Percentiles rank a stretch among this genome's conserved stretches.
Conservation (phyloP, 1,140 invertebrate species). For the Orussus abietinus region DNA sequence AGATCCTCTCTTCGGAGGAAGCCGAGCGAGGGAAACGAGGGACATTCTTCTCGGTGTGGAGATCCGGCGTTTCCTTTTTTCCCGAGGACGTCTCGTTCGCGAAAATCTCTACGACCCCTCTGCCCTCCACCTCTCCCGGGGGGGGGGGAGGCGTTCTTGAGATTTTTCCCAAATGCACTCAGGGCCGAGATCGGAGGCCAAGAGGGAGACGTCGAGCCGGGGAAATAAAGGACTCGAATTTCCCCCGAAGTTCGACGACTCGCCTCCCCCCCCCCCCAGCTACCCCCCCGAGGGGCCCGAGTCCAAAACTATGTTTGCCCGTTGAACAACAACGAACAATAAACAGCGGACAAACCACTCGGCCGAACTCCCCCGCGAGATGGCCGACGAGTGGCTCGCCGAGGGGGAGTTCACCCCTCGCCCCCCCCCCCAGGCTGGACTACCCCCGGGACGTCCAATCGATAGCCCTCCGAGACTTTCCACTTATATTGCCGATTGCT, state of each 20-base stretch:
- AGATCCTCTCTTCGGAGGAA: too few relatives aligned
- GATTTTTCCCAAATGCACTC: slow-evolving; percentile 28
- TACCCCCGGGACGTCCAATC: slow-evolving; percentile 23
- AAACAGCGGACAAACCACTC: slow-evolving; percentile 37
- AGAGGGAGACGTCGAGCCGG: too few relatives aligned
- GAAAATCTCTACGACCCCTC: too few relatives aligned
- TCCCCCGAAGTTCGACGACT: slow-evolving; percentile 38
- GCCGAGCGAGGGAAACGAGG: too few relatives aligned
- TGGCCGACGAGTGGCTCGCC: slow-evolving; percentile 31
- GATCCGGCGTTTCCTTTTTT: too few relatives aligned
- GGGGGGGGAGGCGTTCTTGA: slow-evolving; percentile 32
- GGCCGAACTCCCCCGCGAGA: slow-evolving; percentile 31
- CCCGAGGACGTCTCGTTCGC: too few relatives aligned
- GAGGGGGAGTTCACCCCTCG: slow-evolving; percentile 24
- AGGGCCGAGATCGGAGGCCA: too few relatives aligned
- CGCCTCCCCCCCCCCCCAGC: slow-evolving; percentile 20
- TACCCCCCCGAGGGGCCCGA: slow-evolving; percentile 19
- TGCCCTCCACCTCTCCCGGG: too few relatives aligned
- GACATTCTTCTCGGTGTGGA: too few relatives aligned
- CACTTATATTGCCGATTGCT: slow-evolving; percentile 53
- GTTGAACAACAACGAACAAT: slow-evolving; percentile 43
- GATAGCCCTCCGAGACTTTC: slow-evolving; percentile 47
- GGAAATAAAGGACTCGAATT: slow-evolving; percentile 42
- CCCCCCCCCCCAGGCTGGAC: slow-evolving; percentile 19
- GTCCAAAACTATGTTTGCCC: slow-evolving; percentile 40